Evolutionary conservation across 2,888 invertebrate species (phyloP), one percentile per base, ranked within the genome.

Genomic region (Lutraria lutraria): DNA sequence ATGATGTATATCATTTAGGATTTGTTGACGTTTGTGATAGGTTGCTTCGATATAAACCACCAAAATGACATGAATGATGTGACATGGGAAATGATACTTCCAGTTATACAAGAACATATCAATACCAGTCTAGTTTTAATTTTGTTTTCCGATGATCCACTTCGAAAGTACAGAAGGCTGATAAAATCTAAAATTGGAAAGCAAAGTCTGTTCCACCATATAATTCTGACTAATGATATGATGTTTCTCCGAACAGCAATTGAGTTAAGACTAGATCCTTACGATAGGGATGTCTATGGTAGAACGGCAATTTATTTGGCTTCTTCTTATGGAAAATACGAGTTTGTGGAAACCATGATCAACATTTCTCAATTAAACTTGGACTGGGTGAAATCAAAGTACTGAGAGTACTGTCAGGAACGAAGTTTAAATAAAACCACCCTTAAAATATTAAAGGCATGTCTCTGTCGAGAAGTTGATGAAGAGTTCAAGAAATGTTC

Each of bases 261-360:
- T 0, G 56, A 54, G 43, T 56, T 72, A 13, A 76, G 85, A n/a
- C 63, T 76, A 16, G 43, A 87, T 83, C 85, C 87, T 53, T 85
- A 89, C 31, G 68, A 68, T 3, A 60, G 56, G 25, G 89, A 89
- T 82, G 82, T 29, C 29, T 89, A 68, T 83, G 89, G 89, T 8
- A 56, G 68, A 54, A 83, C 89, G 3, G 53, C 85, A 21, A 84
- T 89, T 16, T 85, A 81, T 21, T 82, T 56, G 52, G 85, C 89
- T 0, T 34, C 85, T 19, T 68, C 19, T 29, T 16, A 43, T 2
- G 68, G 34, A 12, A 54, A 85, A 25, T 13, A 16, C 34, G 4
- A 31, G 21, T 53, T 79, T 19, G 79, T 86, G 0, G 19, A 76
- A 34, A 15, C 34, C 13, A 16, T 63, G 19, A 6, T 68, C 43